phyloP scores from a whole-genome alignment of 2,888 invertebrate genomes.

The Macropis europaea region DNA sequence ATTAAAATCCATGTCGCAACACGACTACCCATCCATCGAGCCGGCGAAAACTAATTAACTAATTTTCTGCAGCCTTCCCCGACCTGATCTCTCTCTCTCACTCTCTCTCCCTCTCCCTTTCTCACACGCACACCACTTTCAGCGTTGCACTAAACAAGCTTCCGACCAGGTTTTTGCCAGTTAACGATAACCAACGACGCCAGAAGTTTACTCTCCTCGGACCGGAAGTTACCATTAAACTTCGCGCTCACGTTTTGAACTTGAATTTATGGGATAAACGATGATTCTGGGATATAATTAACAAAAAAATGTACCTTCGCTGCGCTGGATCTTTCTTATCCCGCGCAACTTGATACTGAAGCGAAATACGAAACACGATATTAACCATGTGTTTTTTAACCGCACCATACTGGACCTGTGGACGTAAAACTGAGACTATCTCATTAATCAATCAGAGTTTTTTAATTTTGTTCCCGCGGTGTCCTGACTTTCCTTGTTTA shows the following conservation, averaged over 20 bases:
- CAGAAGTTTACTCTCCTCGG: constrained; percentile 50
- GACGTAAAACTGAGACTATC: too few species aligned
- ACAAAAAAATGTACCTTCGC: too few species aligned
- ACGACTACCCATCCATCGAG: constrained; percentile 46
- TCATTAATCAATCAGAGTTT: too few species aligned
- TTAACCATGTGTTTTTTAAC: too few species aligned
- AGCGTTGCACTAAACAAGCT: constrained; percentile 60
- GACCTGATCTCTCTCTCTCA: not conserved
- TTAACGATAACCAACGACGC: constrained; percentile 60
- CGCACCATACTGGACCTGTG: too few species aligned
- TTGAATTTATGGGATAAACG: constrained; percentile 55
- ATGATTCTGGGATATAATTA: not conserved
- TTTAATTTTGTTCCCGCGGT: too few species aligned
- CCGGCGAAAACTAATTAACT: constrained; percentile 73
- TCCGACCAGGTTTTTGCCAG: constrained; percentile 71
- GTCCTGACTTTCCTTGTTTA: too few species aligned
- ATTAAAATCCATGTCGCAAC: constrained; percentile 36
- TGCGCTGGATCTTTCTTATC: too few species aligned
- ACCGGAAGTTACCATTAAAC: constrained; percentile 63
- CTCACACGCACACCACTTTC: constrained; percentile 47
- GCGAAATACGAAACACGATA: too few species aligned
- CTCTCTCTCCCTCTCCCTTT: not conserved
- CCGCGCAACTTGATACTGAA: too few species aligned
- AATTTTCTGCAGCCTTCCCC: constrained; percentile 59
- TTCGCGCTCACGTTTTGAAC: constrained; percentile 56